phyloP scores from a whole-genome alignment of 2,797 vertebrate genomes.

The Saxicola maurus region DNA sequence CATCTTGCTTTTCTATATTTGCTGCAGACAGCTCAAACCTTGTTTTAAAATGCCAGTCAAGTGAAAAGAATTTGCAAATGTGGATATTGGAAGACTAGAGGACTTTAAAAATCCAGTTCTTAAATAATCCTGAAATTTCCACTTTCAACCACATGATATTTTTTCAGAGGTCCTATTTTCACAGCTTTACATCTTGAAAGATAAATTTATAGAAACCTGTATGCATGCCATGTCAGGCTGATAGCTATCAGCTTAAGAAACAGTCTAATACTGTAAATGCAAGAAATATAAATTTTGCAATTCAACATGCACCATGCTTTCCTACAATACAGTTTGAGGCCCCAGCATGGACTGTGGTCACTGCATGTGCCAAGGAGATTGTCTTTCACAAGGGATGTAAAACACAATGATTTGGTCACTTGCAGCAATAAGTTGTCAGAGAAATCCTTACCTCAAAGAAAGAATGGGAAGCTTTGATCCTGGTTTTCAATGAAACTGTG shows the following conservation, averaged over 20 bases:
- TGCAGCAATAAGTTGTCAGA: neutral
- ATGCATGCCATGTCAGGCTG: neutral
- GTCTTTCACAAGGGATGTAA: neutral
- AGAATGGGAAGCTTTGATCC: neutral
- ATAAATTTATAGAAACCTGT: neutral
- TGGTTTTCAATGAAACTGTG: neutral
- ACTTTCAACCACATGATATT: neutral
- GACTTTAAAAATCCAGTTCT: neutral
- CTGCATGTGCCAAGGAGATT: neutral
- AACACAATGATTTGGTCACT: neutral
- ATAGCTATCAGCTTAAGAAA: neutral
- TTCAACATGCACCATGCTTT: neutral
- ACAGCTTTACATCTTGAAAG: neutral
- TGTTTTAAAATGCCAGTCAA: neutral
- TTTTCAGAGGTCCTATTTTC: neutral
- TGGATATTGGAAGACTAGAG: neutral
- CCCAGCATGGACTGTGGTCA: neutral
- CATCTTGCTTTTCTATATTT: neutral
- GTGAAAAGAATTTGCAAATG: neutral
- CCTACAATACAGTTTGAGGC: neutral
- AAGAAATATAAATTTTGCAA: neutral
- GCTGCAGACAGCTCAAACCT: neutral
- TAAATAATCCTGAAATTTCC: neutral
- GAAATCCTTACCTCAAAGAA: neutral
- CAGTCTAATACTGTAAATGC: neutral